These are phyloP conservation scores for Pandemis heparana DNA, from an alignment of 2,888 invertebrate species.

Conservation along the genomic window DNA sequence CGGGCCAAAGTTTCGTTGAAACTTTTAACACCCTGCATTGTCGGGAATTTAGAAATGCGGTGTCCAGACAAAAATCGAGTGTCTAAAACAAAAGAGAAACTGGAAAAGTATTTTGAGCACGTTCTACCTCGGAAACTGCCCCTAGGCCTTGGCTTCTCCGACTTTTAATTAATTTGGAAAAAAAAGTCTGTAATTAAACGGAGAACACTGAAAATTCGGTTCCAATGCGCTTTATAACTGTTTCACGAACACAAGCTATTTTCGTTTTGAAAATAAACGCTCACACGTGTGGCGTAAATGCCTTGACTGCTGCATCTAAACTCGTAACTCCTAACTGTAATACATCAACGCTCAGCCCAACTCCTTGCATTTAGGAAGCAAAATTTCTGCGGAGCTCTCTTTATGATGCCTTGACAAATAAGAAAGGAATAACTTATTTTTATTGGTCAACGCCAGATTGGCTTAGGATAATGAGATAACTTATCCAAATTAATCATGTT, in stretches of 20 bases:
- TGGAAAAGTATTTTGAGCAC: conserved; percentile 78
- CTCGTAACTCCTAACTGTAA: too few species aligned
- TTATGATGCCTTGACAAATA: too few species aligned
- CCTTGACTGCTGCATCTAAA: too few species aligned
- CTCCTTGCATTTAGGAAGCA: too few species aligned
- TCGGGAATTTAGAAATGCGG: conserved; percentile 52
- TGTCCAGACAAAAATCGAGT: conserved; percentile 65
- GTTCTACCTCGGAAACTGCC: conserved; percentile 61
- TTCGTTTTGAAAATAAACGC: not conserved
- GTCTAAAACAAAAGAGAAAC: conserved; percentile 60
- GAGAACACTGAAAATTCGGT: conserved; percentile 13
- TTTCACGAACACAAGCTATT: conserved; percentile 15
- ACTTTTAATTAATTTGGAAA: conserved; percentile 79
- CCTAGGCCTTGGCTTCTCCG: conserved; percentile 56
- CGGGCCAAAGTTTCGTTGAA: conserved; percentile 1
- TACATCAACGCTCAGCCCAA: too few species aligned
- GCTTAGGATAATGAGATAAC: not conserved
- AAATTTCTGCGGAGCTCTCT: too few species aligned
- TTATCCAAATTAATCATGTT: not conserved
- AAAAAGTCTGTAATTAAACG: conserved; percentile 52
- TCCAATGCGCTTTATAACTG: conserved; percentile 25
- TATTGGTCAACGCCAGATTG: too few species aligned
- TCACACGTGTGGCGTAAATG: not conserved
- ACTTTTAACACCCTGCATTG: conserved; percentile 13
- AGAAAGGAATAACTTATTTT: too few species aligned